Conservation (phyloP, 2,113 vertebrate species). For the Neodontobutis hainanensis region DNA sequence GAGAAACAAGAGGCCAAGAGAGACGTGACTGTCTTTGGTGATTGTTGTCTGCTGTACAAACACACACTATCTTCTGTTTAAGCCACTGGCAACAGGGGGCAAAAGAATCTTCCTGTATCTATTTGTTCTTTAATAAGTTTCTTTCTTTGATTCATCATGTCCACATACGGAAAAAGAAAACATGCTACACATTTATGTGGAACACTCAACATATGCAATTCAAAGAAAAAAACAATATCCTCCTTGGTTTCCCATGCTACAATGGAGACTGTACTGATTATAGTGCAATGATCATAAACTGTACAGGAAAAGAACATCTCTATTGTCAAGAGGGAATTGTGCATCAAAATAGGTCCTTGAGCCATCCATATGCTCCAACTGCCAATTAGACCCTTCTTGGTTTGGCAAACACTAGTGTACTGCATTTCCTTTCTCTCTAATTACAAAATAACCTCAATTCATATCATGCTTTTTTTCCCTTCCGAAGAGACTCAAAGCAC, state of each 20-base stretch:
- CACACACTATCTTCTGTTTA: slow-evolving; percentile 39
- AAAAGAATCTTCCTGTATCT: slow-evolving; percentile 29
- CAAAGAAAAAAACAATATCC: slow-evolving; percentile 34
- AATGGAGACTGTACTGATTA: not conserved
- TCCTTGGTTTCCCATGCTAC: slow-evolving; percentile 3
- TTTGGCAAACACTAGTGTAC: not conserved
- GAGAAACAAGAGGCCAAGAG: slow-evolving; percentile 34
- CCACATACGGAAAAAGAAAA: slow-evolving; percentile 36
- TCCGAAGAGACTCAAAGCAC: too few relatives aligned
- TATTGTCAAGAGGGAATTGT: slow-evolving; percentile 10
- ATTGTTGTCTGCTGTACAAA: slow-evolving; percentile 25
- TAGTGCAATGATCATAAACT: slow-evolving; percentile 20
- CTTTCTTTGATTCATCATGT: slow-evolving; percentile 34
- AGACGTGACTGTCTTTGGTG: slow-evolving; percentile 17
- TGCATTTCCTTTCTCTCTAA: not conserved
- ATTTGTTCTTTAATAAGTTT: slow-evolving; percentile 42
- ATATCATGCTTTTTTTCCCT: too few relatives aligned
- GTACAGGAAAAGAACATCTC: slow-evolving; percentile 12
- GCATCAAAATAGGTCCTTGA: slow-evolving; percentile 24
- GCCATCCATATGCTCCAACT: slow-evolving; percentile 14
- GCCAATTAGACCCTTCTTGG: not conserved
- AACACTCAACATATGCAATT: slow-evolving; percentile 45
- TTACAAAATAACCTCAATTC: too few relatives aligned
- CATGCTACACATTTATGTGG: slow-evolving; percentile 37
- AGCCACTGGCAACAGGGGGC: slow-evolving; percentile 15